Conservation (phyloP, 2,888 invertebrate genomes). For the Parapristionchus giblindavisi region DNA sequence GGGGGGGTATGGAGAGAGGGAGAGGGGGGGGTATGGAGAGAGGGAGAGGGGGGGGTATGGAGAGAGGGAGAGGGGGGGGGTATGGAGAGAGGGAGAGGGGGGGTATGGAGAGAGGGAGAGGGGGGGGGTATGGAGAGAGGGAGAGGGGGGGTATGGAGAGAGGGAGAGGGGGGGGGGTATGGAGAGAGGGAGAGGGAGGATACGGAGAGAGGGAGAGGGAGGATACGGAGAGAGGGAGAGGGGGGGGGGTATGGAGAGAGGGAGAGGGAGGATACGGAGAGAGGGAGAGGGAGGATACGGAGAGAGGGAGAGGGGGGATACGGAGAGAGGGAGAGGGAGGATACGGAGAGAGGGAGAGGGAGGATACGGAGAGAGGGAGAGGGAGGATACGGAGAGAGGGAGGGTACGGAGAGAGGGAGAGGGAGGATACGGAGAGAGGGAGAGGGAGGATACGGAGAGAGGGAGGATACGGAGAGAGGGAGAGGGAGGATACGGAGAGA, state of each 20-base stretch:
- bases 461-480: background rate
- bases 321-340: background rate
- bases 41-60: background rate
- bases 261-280: conserved; percentile 14
- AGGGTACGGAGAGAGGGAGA: background rate
- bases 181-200: conserved; percentile 6
- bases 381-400: background rate
- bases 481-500: background rate
- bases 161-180: background rate
- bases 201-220: conserved; percentile 4
- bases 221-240: background rate
- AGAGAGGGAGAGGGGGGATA: conserved; percentile 1
- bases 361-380: too few species aligned
- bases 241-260: background rate
- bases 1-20: background rate
- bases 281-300: background rate
- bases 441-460: conserved; percentile 39
- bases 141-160: background rate
- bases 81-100: too few species aligned
- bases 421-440: conserved; percentile 60
- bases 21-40: background rate
- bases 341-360: too few species aligned
- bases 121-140: conserved; percentile 19
- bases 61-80: background rate
- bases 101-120: background rate